Percentiles rank a stretch among this genome's conserved stretches.
These are phyloP conservation scores for Origma solitaria DNA, from an alignment of 2,113 vertebrate species.

Conservation along the genomic window DNA sequence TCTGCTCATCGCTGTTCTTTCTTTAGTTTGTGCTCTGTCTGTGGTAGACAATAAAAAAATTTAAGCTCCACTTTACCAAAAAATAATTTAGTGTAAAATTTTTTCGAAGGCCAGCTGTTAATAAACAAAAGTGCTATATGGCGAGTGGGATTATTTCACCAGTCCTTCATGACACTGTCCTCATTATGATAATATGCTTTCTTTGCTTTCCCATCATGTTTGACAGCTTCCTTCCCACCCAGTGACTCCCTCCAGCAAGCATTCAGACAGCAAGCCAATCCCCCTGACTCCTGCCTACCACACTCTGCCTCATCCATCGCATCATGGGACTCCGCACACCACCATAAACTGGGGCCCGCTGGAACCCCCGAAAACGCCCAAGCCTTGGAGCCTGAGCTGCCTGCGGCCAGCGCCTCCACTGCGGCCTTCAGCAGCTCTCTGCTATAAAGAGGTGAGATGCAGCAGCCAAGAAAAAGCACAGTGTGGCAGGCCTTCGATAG, in stretches of 20 bases:
- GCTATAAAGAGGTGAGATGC: slow-evolving; percentile 92
- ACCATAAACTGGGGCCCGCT: slow-evolving; percentile 95
- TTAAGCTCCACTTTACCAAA: not conserved
- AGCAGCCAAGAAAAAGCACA: not conserved
- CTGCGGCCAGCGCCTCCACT: slow-evolving; percentile 90
- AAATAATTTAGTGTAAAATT: not conserved
- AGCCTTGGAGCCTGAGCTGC: slow-evolving; percentile 98
- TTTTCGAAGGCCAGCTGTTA: not conserved
- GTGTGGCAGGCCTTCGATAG: not conserved
- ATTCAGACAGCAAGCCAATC: slow-evolving; percentile 86
- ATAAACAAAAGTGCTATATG: not conserved
- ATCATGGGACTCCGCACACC: slow-evolving; percentile 90
- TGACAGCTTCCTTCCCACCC: slow-evolving; percentile 93
- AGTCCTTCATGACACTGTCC: not conserved
- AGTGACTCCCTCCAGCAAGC: slow-evolving; percentile 89
- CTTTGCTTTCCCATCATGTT: not conserved
- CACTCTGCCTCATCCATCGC: slow-evolving; percentile 94
- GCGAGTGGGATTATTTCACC: not conserved
- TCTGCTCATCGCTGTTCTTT: not conserved
- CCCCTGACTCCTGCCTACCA: slow-evolving; percentile 93
- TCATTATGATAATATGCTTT: not conserved
- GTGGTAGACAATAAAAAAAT: not conserved
- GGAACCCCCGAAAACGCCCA: slow-evolving; percentile 94
- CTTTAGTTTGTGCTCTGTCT: not conserved
- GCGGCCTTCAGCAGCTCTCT: slow-evolving; percentile 93